Evolutionary conservation across 30 jellyfish, hydroid and myxozoan genomes (phyloP), one percentile per base, ranked within the genome.

Genomic region (Clytia hemisphaerica): DNA sequence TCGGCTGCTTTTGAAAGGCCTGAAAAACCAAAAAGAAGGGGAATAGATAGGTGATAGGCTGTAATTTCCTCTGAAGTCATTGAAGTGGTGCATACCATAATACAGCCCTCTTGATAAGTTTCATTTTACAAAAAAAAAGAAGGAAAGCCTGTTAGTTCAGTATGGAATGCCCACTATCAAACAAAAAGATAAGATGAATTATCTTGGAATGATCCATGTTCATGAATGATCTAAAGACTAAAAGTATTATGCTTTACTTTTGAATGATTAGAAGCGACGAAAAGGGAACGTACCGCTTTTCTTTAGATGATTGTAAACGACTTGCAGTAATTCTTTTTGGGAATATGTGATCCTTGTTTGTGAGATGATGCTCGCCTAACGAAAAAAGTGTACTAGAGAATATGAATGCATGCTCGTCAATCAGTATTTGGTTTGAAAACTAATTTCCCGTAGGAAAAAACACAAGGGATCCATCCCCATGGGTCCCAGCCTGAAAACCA

Each of bases 331-430:
- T 45, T 85, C 96, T 33, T 85, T 78, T 67, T 78, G 85, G 10
- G 96, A 81, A 53, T 85, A 85, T 1, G 91, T 57, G 44, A 85
- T 85, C 48, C 54, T 69, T n/a, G 96, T 85, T 72, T 78, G 85
- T 1, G 93, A 55, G 6, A 85, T 88, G 18, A 85, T 76, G 38
- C 67, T 92, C 24, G 92, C 86, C 96, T 85, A 64, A 7, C 30
- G 32, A 12, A 45, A 25, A 48, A 37, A 2, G 15, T 48, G 27
- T 42, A 10, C 12, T 42, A 42, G 15, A 42, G 53, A 42, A 42
- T 42, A 42, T 10, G n/a, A 42, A 42, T 10, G 53, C 12, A 10
- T 10, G n/a, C n/a, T 46, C 49, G 64, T 57, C 29, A 63, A 10
- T 42, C 18, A 42, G 12, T 42, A 42, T 10, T 42, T 42, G 18